Conservation (phyloP, 2,113 vertebrate species). For the Hippocampus zosterae region DNA sequence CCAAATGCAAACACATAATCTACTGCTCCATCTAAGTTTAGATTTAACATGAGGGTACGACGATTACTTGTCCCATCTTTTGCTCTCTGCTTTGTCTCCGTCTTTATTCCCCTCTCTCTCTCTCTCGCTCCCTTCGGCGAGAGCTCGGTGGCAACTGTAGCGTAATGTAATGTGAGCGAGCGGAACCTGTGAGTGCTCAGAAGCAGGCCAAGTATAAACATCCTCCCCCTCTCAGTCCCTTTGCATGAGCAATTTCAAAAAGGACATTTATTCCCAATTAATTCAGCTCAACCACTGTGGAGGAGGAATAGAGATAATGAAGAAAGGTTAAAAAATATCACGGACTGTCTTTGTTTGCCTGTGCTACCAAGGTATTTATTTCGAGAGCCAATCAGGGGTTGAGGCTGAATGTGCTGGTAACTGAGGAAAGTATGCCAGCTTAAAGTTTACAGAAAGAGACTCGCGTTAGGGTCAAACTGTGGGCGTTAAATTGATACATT, state of each 20-base stretch:
- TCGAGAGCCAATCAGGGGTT: not conserved
- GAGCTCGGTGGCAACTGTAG: conserved; percentile 62
- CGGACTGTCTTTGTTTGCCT: conserved; percentile 26
- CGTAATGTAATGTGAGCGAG: conserved; percentile 66
- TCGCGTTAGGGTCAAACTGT: conserved; percentile 25
- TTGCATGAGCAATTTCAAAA: conserved; percentile 54
- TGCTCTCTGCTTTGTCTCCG: conserved; percentile 12
- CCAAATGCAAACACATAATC: conserved; percentile 9
- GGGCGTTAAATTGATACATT: conserved; percentile 35
- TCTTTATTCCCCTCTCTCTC: conserved; percentile 24
- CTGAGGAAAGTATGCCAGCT: conserved; percentile 10
- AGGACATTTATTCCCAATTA: conserved; percentile 52
- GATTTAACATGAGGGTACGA: conserved; percentile 13
- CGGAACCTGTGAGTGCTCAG: conserved; percentile 60
- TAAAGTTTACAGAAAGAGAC: conserved; percentile 23
- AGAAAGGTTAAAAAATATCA: conserved; percentile 22
- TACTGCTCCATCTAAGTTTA: conserved; percentile 26
- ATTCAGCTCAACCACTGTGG: conserved; percentile 35
- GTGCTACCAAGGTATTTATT: not conserved
- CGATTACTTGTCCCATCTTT: conserved; percentile 15
- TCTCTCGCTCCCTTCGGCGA: conserved; percentile 53
- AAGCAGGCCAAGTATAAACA: conserved; percentile 55
- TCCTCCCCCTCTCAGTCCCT: conserved; percentile 36
- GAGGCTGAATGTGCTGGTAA: not conserved
- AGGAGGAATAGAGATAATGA: conserved; percentile 38